Base-by-base conservation (phyloP, 2,113 vertebrate species). In the Menidia beryllina region DNA sequence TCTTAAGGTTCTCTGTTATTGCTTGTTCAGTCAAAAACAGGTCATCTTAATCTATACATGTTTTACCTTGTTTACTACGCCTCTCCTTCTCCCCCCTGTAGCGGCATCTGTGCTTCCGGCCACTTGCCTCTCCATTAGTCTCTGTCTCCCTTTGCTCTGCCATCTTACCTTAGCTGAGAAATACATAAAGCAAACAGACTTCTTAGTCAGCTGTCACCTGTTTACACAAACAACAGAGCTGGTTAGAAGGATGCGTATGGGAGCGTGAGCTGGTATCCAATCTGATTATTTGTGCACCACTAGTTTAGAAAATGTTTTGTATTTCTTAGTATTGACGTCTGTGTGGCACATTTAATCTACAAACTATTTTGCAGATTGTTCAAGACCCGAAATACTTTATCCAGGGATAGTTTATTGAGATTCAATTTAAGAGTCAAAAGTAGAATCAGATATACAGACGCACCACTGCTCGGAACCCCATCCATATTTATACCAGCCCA, bases 351-450 rank as follows among this genome's bases (percentile, higher is more conserved):
- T 73, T 64, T 82, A 71, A 79, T 82, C 75, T 79, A 57, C 54
- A 17, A 60, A 72, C 58, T 34, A 53, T 84, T 19, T 72, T 75
- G 63, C 67, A 81, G 86, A 83, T 83, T 73, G 85, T 87, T 86
- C n/a, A n/a, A 45, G 59, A 39, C 20, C 43, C 39, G 68, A 83
- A 83, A 85, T 79, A 84, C 49, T 30, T 17, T 9, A 8, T 34
- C 41, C n/a, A 19, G 51, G 45, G 75, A 72, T 67, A 75, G 48
- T 50, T 67, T 34, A 17, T 43, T 21, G 47, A 52, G 45, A 38
- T 43, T 51, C 58, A 85, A 69, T 79, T 58, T 67, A 74, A 79
- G 75, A 77, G 5, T 48, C 12, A 2, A 5, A 7, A n/a, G n/a
- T n/a, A n/a, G n/a, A n/a, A n/a, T n/a, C n/a, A n/a, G n/a, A n/a